Base-by-base conservation (phyloP, 2,113 vertebrate genomes). In the Saccopteryx leptura region DNA sequence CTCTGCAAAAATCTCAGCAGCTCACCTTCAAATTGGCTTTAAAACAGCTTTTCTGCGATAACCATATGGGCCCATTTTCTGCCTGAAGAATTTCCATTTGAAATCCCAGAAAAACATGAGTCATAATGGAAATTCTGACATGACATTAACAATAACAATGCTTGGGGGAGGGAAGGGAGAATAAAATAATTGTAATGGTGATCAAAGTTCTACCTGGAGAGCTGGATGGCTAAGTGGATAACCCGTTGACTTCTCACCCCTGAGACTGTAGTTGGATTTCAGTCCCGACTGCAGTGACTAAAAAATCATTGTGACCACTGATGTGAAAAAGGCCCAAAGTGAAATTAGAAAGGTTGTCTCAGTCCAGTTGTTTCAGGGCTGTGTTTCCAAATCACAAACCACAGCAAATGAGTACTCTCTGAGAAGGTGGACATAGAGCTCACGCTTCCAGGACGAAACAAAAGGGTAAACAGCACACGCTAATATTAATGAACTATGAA, bases 261-360 rank as follows among this genome's bases (percentile, higher is more conserved):
- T 74, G 97, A 96, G 96, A 97, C 91, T 56, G 0, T 50, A 66
- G 72, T 63, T 97, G 97, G 98, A 98, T 96, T 97, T 96, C 79
- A 98, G 92, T 94, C 91, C 96, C 97, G 94, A 97, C 93, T 95
- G 74, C 69, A 98, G 89, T 97, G 98, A 98, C 98, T 98, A 95
- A 97, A 98, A 94, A 98, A 98, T 98, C 98, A 98, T 98, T 98
- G 94, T 98, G 98, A 97, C 96, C 98, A 98, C 97, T 97, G 97
- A 98, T 98, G 98, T 97, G 98, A 96, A 97, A 98, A 98, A 98
- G 91, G 93, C 97, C 95, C 90, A 93, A 94, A 97, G 97, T 92
- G 96, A 98, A 98, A 98, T 98, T 96, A 98, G 97, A 97, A 96
- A 93, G 91, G 90, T 93, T 93, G 97, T 98, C 98, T 98, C 96